Conservation (phyloP, 1,140 invertebrate species). For the Leptopilina boulardi region DNA sequence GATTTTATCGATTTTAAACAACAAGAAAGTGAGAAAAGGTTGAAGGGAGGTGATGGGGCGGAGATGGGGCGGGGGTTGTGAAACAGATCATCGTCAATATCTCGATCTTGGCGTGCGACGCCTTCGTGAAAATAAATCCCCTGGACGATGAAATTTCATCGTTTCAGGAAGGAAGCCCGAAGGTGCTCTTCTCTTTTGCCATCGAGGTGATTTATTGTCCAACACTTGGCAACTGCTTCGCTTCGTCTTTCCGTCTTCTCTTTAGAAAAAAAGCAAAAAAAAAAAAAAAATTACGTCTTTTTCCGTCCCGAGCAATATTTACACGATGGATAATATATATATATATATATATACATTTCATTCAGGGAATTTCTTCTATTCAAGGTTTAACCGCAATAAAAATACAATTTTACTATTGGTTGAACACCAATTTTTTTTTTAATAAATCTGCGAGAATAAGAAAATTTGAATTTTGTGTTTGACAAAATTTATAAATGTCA, state of each 20-base stretch:
- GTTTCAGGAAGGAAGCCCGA: constrained; percentile 20
- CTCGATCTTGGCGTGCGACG: neutral
- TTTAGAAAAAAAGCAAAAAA: neutral
- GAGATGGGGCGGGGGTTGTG: neutral
- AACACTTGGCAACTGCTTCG: constrained; percentile 6
- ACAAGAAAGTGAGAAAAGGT: no score
- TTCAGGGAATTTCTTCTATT: neutral
- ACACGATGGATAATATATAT: neutral
- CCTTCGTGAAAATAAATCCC: neutral
- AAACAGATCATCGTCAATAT: constrained; percentile 21
- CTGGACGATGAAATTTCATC: constrained; percentile 11
- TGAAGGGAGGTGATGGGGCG: no score
- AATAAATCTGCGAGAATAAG: no score
- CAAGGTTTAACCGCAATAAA: neutral
- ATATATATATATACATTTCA: neutral
- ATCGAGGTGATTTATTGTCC: constrained; percentile 1
- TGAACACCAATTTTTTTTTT: no score
- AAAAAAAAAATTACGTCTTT: neutral
- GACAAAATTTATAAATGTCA: no score
- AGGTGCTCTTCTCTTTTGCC: neutral
- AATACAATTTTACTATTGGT: no score
- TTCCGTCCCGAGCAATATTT: constrained; percentile 9
- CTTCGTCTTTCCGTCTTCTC: neutral
- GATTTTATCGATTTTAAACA: constrained; percentile 3
- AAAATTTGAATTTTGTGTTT: no score